Base-by-base conservation (phyloP, 2,113 vertebrate genomes). In the Vombatus ursinus region DNA sequence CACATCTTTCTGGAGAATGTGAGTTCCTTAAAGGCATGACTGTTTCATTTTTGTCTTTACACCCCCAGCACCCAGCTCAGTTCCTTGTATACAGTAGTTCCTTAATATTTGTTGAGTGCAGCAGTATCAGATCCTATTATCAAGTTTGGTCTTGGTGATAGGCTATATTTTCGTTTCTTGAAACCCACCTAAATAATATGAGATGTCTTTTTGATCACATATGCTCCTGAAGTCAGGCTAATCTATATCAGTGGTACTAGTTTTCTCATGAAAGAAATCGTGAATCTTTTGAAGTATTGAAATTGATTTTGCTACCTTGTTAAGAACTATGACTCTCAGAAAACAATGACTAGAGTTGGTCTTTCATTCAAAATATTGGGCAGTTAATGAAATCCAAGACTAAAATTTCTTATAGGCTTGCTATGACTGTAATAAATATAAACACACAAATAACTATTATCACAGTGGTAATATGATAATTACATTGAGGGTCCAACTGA, bases 341-440 rank as follows among this genome's bases (percentile, higher is more conserved):
- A 96, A 96, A 95, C 91, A 92, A 3, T 54, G 9, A 92, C 90
- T 54, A 91, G 93, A 94, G n/a, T 93, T 95, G 94, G 90, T 26
- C 25, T 57, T 48, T 97, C 95, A 94, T 84, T 97, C 52, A 93
- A 96, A 95, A 95, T 92, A 90, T 49, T 92, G 91, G 84, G 23
- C 44, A 49, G 91, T 97, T 95, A 77, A 90, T 96, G 94, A 96
- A 96, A 95, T 94, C 96, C 95, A 96, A 90, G 94, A 94, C 91
- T 97, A 96, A 96, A 94, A 96, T 96, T 96, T 52, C 94, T 89
- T 92, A 93, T 48, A 52, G 61, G 92, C 77, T 52, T 95, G 90
- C 90, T 89, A 94, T 92, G 93, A 94, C 22, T 90, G 31, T 92
- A 95, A 95, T 94, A 95, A 96, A 91, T 92, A 84, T 44, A 84